phyloP scores from a whole-genome alignment of 2,888 invertebrate genomes.

The Erynnis tages region DNA sequence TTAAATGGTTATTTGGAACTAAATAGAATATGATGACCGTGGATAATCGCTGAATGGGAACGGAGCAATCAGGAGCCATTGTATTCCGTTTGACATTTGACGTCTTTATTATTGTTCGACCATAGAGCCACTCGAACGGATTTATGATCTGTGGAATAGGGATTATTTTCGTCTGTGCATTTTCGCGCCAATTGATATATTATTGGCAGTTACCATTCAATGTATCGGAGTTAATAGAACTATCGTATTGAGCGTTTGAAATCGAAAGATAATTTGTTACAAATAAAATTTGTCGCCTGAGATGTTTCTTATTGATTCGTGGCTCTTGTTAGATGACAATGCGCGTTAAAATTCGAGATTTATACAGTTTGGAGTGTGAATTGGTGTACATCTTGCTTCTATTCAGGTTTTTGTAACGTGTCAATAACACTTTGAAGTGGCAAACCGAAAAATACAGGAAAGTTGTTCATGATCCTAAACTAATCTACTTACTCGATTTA shows the following conservation, averaged over 20 bases:
- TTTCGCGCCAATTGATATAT: conserved; percentile 42
- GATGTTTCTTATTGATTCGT: conserved; percentile 30
- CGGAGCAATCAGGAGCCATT: conserved; percentile 70
- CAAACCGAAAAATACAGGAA: no score
- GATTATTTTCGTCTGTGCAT: conserved; percentile 24
- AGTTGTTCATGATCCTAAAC: no score
- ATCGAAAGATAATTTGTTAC: conserved; percentile 64
- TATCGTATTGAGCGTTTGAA: conserved; percentile 17
- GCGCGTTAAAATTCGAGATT: conserved; percentile 1
- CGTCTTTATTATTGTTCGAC: conserved; percentile 52
- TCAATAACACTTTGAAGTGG: no score
- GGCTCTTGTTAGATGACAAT: conserved; percentile 30
- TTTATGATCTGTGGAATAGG: conserved; percentile 27
- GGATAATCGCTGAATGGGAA: conserved; percentile 71
- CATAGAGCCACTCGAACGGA: conserved; percentile 18
- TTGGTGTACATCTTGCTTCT: background rate
- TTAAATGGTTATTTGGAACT: conserved; percentile 81
- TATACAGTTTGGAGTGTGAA: conserved; percentile 2
- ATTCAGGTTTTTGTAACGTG: background rate
- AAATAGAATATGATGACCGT: conserved; percentile 81
- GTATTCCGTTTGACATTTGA: conserved; percentile 67
- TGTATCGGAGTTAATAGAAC: conserved; percentile 40
- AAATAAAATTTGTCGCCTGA: conserved; percentile 52
- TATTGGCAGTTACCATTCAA: conserved; percentile 21
- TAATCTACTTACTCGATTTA: no score